Evolutionary conservation across 1,140 invertebrate species (phyloP), one percentile per base, ranked within the genome.

Genomic region (Neotoxoptera formosana): DNA sequence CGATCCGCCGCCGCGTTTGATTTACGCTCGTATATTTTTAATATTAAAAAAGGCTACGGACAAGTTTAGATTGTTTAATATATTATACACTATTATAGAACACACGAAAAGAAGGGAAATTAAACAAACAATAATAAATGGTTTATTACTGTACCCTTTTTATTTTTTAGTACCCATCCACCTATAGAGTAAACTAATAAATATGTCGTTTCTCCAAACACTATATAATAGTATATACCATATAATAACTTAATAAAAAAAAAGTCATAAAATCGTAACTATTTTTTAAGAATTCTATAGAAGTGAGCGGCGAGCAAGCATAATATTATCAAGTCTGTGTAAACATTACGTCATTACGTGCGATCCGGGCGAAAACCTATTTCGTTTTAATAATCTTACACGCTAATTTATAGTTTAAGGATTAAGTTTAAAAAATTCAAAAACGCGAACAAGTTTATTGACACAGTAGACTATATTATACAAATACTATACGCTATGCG

Each of bases 151-250:
- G 9, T 53, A 36, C n/a, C 87, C 9, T 53, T 53, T 53, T 56
- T 53, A 56, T 53, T 53, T 89, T 89, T 53, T 53, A 36, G 88
- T 41, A 25, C 53, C 51, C 25, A 36, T 89, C 48, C n/a, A 89
- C 87, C 51, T 56, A 89, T 36, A 56, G 88, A 89, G 36, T 30
- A 56, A 89, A 41, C 88, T 89, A 89, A 89, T 56, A 89, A 89
- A 89, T 25, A 56, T 36, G 51, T 89, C 34, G 88, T 89, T 89
- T 89, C 34, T 30, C 51, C 23, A 56, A 34, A 89, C 88, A 36
- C n/a, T 41, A 56, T 23, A 53, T 23, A 51, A 30, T 47, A 86
- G 14, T 8, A 51, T 36, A 89, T 23, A 34, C 30, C n/a, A 34
- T 48, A 53, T 9, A 11, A 56, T 89, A 89, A 89, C 34, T 89